Base-by-base conservation (phyloP, 2,113 vertebrate genomes). In the Ivindomyrus marchei region DNA sequence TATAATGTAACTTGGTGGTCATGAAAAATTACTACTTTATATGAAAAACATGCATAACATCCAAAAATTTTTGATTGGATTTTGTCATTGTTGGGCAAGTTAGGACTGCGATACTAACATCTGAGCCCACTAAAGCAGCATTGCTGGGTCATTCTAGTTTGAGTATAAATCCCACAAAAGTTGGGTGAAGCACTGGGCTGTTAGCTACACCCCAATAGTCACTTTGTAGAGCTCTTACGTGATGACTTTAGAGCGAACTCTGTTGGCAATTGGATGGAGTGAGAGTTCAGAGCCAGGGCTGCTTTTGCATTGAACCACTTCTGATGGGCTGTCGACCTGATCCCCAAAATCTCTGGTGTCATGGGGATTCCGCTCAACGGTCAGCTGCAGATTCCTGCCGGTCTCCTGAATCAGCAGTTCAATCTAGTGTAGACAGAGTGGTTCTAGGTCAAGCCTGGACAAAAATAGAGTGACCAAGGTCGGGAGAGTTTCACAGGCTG, bases 351-450 rank as follows among this genome's bases (percentile, higher is more conserved):
- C 87, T 70, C 47, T 58, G 27, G 7, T 84, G 1, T 96, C 95
- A 0, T 96, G 97, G 0, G 98, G 98, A 93, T 98, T 97, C 0
- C 98, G 98, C 90, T 99, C 98, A 0, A 98, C 96, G 13, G 98
- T 99, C 90, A 99, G 94, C 95, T 98, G 98, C 39, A 99, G 96
- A 70, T 98, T 94, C 89, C 95, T 96, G 94, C 96, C 97, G 10
- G 97, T 97, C 93, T 99, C 97, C 93, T 98, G 96, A 91, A 99
- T 97, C 92, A 99, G 92, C 91, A 94, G 88, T 91, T 97, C 96
- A 0, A 99, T 97, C 98, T 99, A 90, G 21, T 42, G 70, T 13
- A 88, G 70, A 77, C 6, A 89, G 13, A 58, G 17, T 13, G 9
- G 21, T 58, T 66, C 11, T 24, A 87, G n/a, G 49, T 87, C 85